Conservation (phyloP, 2,113 vertebrate species). For the Tricholaema leucomelas region DNA sequence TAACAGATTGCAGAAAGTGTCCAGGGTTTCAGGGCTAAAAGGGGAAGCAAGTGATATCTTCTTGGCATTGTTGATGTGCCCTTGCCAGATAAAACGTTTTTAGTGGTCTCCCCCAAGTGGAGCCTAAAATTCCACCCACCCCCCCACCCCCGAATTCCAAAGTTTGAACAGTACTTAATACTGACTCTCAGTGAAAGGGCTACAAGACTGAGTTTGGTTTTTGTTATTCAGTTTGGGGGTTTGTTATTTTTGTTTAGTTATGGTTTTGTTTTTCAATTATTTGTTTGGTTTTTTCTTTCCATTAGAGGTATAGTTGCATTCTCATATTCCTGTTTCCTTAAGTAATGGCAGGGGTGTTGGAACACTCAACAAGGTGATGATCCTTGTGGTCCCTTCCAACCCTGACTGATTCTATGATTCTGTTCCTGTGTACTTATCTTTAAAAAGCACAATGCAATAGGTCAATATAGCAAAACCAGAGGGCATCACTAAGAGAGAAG, state of each 20-base stretch:
- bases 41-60: neutral
- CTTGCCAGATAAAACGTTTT: neutral
- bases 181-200: neutral
- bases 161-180: neutral
- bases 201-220: neutral
- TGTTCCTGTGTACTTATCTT: neutral
- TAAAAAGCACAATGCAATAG: neutral
- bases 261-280: no score
- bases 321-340: neutral
- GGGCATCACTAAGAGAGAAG: neutral
- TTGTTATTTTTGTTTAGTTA: neutral
- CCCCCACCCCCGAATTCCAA: neutral
- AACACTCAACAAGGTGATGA: no score
- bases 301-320: neutral
- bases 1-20: neutral
- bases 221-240: no score
- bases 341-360: neutral
- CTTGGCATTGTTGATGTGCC: neutral
- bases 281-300: no score
- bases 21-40: neutral
- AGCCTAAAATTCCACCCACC: rapidly evolving
- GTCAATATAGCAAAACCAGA: neutral
- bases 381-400: no score
- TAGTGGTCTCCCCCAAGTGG: neutral
- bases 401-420: no score